These are phyloP conservation scores for Hydraecia micacea DNA, from an alignment of 2,888 invertebrate species.

Conservation along the genomic window DNA sequence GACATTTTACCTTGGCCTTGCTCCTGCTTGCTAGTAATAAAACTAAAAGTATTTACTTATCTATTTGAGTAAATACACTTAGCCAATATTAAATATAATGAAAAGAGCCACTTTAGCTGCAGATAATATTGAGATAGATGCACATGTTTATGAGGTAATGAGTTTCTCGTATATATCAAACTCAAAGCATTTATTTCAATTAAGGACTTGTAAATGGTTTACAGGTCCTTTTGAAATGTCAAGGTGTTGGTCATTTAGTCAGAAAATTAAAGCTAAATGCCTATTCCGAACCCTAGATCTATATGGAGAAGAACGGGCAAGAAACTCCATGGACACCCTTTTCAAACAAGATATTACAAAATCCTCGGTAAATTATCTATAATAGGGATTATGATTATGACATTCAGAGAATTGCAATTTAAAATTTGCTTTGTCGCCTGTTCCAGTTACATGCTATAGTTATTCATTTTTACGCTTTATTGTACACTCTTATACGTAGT, in stretches of 20 bases:
- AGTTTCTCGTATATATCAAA: too few species aligned
- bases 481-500: neutral
- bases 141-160: neutral
- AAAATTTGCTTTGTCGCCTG: neutral
- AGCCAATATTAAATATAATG: constrained; percentile 1
- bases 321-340: neutral
- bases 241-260: too few species aligned
- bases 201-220: neutral
- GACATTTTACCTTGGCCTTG: constrained; percentile 33
- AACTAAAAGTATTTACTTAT: constrained; percentile 30
- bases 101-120: neutral
- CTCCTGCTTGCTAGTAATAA: constrained; percentile 24
- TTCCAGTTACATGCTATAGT: neutral
- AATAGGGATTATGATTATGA: neutral
- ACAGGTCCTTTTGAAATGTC: neutral
- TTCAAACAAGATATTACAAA: neutral
- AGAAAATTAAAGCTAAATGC: neutral
- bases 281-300: neutral
- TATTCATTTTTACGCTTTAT: neutral
- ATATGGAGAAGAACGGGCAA: neutral
- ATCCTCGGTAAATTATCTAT: neutral
- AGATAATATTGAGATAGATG: neutral
- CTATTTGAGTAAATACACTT: constrained; percentile 13
- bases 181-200: neutral
- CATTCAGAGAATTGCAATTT: neutral